These are phyloP conservation scores for Diploscapter pachys DNA, from an alignment of 1,140 invertebrate genomes.

Conservation along the genomic window DNA sequence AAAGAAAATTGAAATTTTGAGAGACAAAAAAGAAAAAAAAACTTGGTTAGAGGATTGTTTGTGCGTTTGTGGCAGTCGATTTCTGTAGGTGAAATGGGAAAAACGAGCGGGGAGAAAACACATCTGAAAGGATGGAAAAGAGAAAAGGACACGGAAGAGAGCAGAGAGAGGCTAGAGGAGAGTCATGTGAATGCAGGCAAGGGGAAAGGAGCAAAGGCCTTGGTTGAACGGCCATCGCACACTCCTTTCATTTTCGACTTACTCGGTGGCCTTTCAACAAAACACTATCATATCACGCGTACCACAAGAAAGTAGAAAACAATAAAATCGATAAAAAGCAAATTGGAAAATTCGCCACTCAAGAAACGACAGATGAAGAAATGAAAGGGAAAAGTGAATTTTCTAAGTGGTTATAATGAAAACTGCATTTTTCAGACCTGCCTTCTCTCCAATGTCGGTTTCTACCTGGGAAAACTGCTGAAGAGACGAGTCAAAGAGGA, in stretches of 20 bases:
- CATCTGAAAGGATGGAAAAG: no score
- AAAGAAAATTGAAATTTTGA: not conserved
- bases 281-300: not conserved
- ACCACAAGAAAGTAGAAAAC: not conserved
- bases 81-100: no score
- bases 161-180: no score
- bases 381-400: not conserved
- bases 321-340: not conserved
- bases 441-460: conserved; percentile 27
- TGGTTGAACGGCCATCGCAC: no score
- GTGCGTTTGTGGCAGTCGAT: not conserved
- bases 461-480: conserved; percentile 28
- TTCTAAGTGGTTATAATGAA: not conserved
- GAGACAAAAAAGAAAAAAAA: not conserved
- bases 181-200: no score
- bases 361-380: not conserved
- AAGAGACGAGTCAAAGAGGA: not conserved
- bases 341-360: not conserved
- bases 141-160: no score
- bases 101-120: no score
- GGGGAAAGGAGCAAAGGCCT: no score
- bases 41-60: not conserved
- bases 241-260: not conserved
- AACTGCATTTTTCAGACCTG: conserved; percentile 1
- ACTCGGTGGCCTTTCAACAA: not conserved